Evolutionary conservation across 2,888 invertebrate species (phyloP), one percentile per base, ranked within the genome.

Genomic region (Hypselothyrea guttata): DNA sequence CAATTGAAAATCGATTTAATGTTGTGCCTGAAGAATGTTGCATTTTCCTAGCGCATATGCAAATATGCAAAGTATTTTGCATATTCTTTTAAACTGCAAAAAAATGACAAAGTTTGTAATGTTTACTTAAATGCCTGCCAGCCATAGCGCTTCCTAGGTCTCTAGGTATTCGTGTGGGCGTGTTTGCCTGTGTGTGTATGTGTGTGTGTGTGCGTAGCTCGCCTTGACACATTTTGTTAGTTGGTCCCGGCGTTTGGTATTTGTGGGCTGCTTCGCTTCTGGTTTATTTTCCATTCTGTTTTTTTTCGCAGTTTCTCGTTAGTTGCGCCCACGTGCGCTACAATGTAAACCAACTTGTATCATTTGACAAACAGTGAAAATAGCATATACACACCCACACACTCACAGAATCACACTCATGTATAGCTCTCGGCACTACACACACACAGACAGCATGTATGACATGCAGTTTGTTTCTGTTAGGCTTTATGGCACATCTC

Each of bases 401-500:
- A 46, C 51, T n/a, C 22, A 22, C 22, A 22, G 2, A 22, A 5
- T 22, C 22, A 22, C 22, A 22, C 22, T 22, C 5, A 22, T 5
- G 5, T 5, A 22, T 22, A 22, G 22, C 22, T 22, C 2, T 5
- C 3, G 22, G 22, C 22, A 22, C 2, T 5, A 22, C 31, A 12
- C 13, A 8, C 28, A 40, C 11, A 11, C 34, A 42, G 27, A 4
- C 5, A 5, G 3, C 5, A 18, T 48, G 49, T 47, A 55, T 70
- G 60, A 65, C 70, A 67, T 48, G 75, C 58, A 57, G 65, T 49
- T 71, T 60, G 78, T 72, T 70, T 70, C 56, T 61, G 74, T 74
- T 81, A 74, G 78, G 70, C 60, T 73, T 75, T 79, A 76, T 76
- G 75, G 63, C 81, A 75, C 66, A 75, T 65, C 59, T 57, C 71